Base-by-base conservation (phyloP, 2,797 vertebrate species). In the Periparus ater region DNA sequence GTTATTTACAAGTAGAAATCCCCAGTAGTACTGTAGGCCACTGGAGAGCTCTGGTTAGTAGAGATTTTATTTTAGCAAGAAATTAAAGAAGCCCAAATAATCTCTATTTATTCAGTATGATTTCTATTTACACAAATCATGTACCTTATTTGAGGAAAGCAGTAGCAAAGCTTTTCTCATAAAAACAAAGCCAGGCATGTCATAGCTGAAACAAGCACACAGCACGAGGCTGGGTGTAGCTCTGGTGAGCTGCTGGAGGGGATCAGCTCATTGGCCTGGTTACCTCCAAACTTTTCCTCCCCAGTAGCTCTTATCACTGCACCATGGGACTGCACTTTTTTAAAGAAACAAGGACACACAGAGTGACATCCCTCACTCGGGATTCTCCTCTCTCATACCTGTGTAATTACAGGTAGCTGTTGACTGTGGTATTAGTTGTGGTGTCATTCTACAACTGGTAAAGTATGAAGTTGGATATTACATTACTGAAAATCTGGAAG, bases 1-100 rank as follows among this genome's bases (percentile, higher is more conserved):
- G 38, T 94, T 86, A 93, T 91, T 95, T 94, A 91, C 42, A 88
- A 91, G 66, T 36, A 73, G 34, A 48, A 95, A 93, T 76, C 66
- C 66, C 63, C 44, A 94, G 79, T 86, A 72, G 62, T 79, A 76
- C 48, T 30, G 30, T 0, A 86, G 67, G 78, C n/a, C 61, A 44
- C 80, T 73, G 23, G 47, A 90, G 88, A 91, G 38, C 26, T 88
- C 47, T 72, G 9, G 40, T 60, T 81, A 90, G 70, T 10, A 90
- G 36, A 88, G 47, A 53, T 84, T 93, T 93, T 71, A 51, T 81
- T 86, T 93, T 60, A 88, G 66, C n/a, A 81, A 51, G 78, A 81
- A 60, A 60, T 25, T 17, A 60, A 83, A 34, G 44, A 55, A 62
- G 44, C 27, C 75, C 51, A 90, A 62, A 78, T 78, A 90, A 88